These are phyloP conservation scores for Struthio camelus DNA, from an alignment of 2,113 vertebrate genomes.

Conservation along the genomic window DNA sequence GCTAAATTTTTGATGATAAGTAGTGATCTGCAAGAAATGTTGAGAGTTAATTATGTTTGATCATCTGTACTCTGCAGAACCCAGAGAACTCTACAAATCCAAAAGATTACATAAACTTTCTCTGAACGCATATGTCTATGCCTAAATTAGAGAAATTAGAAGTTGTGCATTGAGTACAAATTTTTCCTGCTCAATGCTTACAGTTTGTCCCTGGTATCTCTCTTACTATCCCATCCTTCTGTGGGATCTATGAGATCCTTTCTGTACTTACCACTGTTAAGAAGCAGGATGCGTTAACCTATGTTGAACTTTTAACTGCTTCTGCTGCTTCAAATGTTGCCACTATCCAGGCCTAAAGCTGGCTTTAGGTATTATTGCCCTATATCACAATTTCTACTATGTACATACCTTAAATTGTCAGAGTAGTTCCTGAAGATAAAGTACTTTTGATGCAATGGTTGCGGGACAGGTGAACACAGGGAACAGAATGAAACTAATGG, in stretches of 20 bases:
- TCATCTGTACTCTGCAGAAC: neutral
- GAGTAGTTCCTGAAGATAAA: neutral
- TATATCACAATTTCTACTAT: neutral
- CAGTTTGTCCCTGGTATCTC: neutral
- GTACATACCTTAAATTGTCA: neutral
- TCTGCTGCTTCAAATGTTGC: neutral
- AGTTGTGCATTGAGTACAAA: neutral
- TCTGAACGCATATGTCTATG: neutral
- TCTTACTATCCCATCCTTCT: neutral
- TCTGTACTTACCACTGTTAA: neutral
- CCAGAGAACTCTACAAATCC: neutral
- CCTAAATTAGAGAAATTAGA: neutral
- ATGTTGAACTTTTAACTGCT: neutral
- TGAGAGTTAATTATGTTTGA: neutral
- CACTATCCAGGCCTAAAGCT: neutral
- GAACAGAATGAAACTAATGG: neutral
- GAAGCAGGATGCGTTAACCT: neutral
- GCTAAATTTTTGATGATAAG: neutral
- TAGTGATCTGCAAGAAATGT: neutral
- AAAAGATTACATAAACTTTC: neutral
- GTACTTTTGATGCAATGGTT: neutral
- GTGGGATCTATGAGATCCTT: neutral
- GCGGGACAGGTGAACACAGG: neutral
- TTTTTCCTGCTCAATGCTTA: neutral
- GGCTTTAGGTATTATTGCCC: neutral